Evolutionary conservation across 2,797 vertebrate genomes (phyloP), one percentile per base, ranked within the genome.

Genomic region (Parambassis ranga): DNA sequence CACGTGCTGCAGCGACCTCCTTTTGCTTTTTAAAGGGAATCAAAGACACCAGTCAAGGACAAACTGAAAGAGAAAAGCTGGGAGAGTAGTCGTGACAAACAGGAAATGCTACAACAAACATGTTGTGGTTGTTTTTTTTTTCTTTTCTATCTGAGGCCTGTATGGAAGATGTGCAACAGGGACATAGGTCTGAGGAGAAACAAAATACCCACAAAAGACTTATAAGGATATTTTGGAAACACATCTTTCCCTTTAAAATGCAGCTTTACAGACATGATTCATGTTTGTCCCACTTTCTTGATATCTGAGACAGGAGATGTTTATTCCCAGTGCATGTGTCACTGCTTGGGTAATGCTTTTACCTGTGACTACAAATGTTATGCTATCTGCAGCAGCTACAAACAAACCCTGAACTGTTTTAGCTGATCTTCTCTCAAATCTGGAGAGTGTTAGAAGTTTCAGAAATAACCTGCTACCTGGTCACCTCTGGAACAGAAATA

Each of bases 241-340:
- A 26, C 44, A 36, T 51, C 48, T 28, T 30, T 20, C 43, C 33
- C 28, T 58, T 64, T 52, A 20, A 62, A 75, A 74, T 32, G 14
- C 30, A 19, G 44, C 7, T 9, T 20, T 53, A 27, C 10, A 1
- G 28, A 18, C 36, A 10, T 63, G 55, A 78, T 55, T 79, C 58
- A 65, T 65, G 56, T 59, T 59, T 80, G 63, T 36, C 51, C 69
- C 66, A 73, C 48, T 83, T 83, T 74, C 44, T 49, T 35, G 30
- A 57, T 14, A 9, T 43, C 11, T 59, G 30, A 66, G 65, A 73
- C 27, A 30, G 15, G 20, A 39, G 44, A 51, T 62, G 28, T 63
- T 55, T 32, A 55, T 70, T 72, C 68, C 58, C 71, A 19, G 13
- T 37, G 58, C 46, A 27, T 35, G 35, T 48, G 33, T 46, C 46